Conservation (phyloP, 2,888 invertebrate genomes). For the Pardosa pseudoannulata region DNA sequence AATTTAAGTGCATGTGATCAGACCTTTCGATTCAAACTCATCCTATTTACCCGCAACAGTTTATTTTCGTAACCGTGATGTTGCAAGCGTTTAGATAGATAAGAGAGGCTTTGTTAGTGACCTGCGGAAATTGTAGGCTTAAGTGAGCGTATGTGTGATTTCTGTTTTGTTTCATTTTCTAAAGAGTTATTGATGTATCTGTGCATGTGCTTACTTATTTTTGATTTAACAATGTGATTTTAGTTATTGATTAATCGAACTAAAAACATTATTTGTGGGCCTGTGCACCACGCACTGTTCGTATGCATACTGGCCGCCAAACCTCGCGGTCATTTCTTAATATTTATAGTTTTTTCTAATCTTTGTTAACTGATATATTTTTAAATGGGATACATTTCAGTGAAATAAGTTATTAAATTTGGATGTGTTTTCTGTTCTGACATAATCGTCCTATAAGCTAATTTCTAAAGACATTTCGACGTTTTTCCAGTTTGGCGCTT, state of each 20-base stretch:
- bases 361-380: background rate
- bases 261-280: background rate
- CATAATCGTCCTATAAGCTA: too few species aligned
- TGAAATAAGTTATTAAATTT: too few species aligned
- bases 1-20: too few species aligned
- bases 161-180: slow-evolving; percentile 32
- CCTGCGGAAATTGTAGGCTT: slow-evolving; percentile 64
- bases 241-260: background rate
- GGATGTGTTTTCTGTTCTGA: too few species aligned
- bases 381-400: too few species aligned
- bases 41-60: background rate
- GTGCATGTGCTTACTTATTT: slow-evolving; percentile 20
- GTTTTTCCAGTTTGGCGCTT: background rate
- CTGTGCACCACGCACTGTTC: background rate
- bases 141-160: slow-evolving; percentile 67
- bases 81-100: slow-evolving; percentile 63
- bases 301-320: slow-evolving; percentile 57
- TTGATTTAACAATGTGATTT: background rate
- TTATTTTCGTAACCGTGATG: slow-evolving; percentile 53
- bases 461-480: background rate
- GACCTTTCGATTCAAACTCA: too few species aligned
- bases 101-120: slow-evolving; percentile 69
- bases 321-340: slow-evolving; percentile 32
- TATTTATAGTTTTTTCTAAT: slow-evolving; percentile 16
- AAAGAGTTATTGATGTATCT: slow-evolving; percentile 32